Conservation (phyloP, 2,797 vertebrate species). For the Coregonus suidteri region DNA sequence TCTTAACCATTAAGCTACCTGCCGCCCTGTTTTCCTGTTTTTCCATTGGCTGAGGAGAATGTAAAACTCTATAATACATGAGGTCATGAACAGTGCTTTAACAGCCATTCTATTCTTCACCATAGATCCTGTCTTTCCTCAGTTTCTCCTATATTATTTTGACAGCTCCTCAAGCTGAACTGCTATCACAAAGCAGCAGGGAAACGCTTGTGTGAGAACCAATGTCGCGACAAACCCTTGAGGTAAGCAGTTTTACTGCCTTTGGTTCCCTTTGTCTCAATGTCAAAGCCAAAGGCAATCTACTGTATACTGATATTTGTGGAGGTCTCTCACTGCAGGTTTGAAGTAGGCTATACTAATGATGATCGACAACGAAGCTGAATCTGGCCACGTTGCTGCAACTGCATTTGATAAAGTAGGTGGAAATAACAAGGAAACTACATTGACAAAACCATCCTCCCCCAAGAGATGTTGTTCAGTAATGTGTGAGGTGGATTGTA, state of each 20-base stretch:
- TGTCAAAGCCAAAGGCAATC: conserved; percentile 31
- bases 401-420: not conserved
- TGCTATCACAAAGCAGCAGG: not conserved
- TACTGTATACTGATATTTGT: not conserved
- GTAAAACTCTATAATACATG: too few species aligned
- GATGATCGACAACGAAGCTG: not conserved
- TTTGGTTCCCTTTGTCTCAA: conserved; percentile 42
- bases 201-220: conserved; percentile 18
- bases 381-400: not conserved
- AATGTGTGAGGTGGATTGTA: too few species aligned
- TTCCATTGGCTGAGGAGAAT: too few species aligned
- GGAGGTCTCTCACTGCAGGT: not conserved
- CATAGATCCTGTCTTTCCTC: not conserved
- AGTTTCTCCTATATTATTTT: not conserved
- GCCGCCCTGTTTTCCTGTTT: too few species aligned
- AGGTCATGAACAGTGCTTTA: too few species aligned
- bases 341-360: not conserved
- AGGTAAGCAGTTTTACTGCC: conserved; percentile 44
- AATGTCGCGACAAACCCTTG: conserved; percentile 35
- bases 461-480: too few species aligned
- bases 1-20: too few species aligned
- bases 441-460: too few species aligned
- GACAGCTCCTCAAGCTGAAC: not conserved
- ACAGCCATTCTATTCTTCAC: too few species aligned
- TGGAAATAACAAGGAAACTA: not conserved